Conservation (phyloP, 2,113 vertebrate species). For the Aegithalos caudatus region DNA sequence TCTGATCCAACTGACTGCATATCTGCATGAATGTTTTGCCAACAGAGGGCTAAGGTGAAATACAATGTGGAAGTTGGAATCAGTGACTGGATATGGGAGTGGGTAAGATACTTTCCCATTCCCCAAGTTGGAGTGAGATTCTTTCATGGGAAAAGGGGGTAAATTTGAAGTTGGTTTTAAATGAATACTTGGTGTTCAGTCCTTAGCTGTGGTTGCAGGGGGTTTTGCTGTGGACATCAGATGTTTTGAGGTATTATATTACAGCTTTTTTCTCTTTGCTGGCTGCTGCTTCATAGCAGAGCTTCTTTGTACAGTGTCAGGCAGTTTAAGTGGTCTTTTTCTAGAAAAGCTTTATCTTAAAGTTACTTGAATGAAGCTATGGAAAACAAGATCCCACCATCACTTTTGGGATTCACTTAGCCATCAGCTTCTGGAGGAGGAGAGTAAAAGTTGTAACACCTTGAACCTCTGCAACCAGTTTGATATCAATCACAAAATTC, state of each 20-base stretch:
- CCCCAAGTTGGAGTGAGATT: not conserved
- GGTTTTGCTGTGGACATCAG: not conserved
- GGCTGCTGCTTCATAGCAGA: not conserved
- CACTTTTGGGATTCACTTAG: not conserved
- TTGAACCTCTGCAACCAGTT: not conserved
- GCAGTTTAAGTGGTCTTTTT: not conserved
- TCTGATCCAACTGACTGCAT: not conserved
- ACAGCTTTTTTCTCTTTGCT: not conserved
- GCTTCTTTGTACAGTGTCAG: not conserved
- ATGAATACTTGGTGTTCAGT: not conserved
- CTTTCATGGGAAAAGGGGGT: not conserved
- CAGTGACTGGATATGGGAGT: not conserved
- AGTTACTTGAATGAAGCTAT: not conserved
- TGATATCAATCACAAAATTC: not conserved
- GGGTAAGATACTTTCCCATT: not conserved
- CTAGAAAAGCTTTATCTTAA: not conserved
- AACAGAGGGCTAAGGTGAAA: slow-evolving; percentile 15
- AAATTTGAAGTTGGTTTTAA: not conserved
- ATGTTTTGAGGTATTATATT: not conserved
- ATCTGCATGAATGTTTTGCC: slow-evolving; percentile 1
- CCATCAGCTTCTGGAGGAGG: not conserved
- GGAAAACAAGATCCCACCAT: not conserved
- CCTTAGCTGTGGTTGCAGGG: not conserved
- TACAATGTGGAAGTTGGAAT: not conserved
- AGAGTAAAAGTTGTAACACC: not conserved